phyloP scores from a whole-genome alignment of 2,113 vertebrate genomes.

The Triplophysa siluroides region DNA sequence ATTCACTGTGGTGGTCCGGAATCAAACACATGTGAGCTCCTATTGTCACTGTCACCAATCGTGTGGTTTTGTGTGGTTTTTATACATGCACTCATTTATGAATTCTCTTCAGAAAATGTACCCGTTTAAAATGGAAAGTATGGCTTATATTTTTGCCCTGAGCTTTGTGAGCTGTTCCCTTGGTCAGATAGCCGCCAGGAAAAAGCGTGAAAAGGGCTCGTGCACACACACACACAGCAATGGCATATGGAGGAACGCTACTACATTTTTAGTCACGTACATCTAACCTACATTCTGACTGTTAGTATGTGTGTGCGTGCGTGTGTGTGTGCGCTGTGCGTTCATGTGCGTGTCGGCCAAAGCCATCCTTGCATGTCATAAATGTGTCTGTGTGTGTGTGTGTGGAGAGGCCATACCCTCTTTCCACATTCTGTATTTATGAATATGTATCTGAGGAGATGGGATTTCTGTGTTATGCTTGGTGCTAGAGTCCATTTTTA shows the following conservation, averaged over 20 bases:
- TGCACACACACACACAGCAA: not conserved
- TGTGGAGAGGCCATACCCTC: conserved; percentile 11
- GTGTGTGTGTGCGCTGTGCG: conserved; percentile 1
- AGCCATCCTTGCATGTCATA: conserved; percentile 7
- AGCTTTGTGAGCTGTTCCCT: conserved; percentile 23
- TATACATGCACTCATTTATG: not conserved
- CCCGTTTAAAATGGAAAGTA: not conserved
- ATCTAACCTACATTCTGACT: conserved; percentile 46
- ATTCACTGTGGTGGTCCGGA: not conserved
- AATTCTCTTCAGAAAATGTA: too few species aligned
- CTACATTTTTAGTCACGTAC: conserved; percentile 35
- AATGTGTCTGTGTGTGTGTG: conserved; percentile 16
- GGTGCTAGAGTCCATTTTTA: not conserved
- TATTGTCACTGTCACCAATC: not conserved
- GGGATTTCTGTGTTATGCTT: not conserved
- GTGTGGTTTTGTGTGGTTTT: not conserved
- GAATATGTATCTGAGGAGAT: conserved; percentile 3
- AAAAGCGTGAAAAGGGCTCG: not conserved
- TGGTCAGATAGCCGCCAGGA: conserved; percentile 18
- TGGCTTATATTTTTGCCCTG: conserved; percentile 5
- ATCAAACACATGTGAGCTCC: not conserved
- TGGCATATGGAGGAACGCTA: conserved; percentile 22
- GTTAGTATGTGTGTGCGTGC: conserved; percentile 42
- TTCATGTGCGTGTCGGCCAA: conserved; percentile 2
- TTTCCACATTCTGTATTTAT: conserved; percentile 19